phyloP scores from a whole-genome alignment of 2,113 vertebrate genomes.

The Capreolus pygargus region DNA sequence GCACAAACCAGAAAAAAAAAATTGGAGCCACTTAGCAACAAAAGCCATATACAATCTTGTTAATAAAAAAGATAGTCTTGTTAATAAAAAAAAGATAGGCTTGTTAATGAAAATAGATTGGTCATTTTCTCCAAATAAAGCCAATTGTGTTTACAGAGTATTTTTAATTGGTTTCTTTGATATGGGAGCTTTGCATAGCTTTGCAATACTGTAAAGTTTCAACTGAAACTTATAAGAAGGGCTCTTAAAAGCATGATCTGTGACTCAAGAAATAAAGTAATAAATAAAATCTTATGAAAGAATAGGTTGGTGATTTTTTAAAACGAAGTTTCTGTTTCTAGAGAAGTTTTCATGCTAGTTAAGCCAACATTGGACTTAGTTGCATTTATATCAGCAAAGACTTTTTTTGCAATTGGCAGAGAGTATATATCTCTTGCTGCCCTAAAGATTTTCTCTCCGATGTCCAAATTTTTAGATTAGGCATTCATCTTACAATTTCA shows the following conservation, averaged over 20 bases:
- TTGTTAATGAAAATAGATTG: not conserved
- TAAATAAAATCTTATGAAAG: not conserved
- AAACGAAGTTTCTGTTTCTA: not conserved
- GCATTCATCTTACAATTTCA: not conserved
- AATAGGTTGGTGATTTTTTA: not conserved
- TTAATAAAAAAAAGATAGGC: not conserved
- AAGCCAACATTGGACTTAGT: not conserved
- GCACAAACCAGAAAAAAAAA: not conserved
- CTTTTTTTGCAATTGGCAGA: not conserved
- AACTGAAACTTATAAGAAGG: not conserved
- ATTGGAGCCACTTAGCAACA: not conserved
- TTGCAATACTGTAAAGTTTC: not conserved
- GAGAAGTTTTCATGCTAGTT: not conserved
- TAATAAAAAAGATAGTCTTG: not conserved
- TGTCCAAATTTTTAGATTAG: not conserved
- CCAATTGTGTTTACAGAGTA: not conserved
- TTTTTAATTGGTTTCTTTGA: conserved; percentile 33
- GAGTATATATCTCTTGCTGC: not conserved
- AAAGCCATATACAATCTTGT: not conserved
- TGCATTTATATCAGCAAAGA: not conserved
- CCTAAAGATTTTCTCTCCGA: not conserved
- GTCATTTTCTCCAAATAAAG: conserved; percentile 11
- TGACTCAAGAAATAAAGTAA: not conserved
- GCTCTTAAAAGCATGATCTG: not conserved
- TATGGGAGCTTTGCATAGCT: not conserved